Conservation (phyloP, 2,888 invertebrate species). For the Euzophera pinguis region DNA sequence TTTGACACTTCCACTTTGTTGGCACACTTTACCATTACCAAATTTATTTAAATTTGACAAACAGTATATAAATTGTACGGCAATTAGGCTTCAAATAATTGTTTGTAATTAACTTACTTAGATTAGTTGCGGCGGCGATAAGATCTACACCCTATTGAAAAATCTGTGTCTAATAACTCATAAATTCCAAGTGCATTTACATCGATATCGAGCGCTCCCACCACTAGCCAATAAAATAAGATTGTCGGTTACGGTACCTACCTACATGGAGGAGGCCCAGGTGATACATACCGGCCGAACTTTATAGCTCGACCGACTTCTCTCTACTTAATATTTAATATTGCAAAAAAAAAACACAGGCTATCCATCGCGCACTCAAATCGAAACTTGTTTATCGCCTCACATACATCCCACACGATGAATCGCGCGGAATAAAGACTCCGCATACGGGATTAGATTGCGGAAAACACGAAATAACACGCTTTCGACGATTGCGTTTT, state of each 20-base stretch:
- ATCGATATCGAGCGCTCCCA: conserved; percentile 21
- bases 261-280: conserved; percentile 52
- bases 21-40: too few species aligned
- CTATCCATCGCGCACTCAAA: conserved; percentile 54
- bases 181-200: neutral
- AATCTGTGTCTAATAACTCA: neutral
- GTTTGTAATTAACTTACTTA: too few species aligned
- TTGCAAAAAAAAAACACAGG: conserved; percentile 60
- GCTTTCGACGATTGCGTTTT: conserved; percentile 17
- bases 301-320: conserved; percentile 70
- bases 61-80: too few species aligned
- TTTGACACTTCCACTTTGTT: too few species aligned
- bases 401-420: conserved; percentile 28
- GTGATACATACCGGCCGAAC: conserved; percentile 68
- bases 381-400: conserved; percentile 53
- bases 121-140: too few species aligned
- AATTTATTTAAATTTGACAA: too few species aligned
- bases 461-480: conserved; percentile 10
- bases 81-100: too few species aligned
- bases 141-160: too few species aligned
- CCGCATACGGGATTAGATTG: conserved; percentile 23
- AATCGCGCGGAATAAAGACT: conserved; percentile 30
- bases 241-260: conserved; percentile 57
- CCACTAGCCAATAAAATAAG: conserved; percentile 63
- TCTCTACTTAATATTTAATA: conserved; percentile 72